Evolutionary conservation across 92 coral and sea anemone genomes (phyloP), one percentile per base, ranked within the genome.

Genomic region (Actinernus sp.): DNA sequence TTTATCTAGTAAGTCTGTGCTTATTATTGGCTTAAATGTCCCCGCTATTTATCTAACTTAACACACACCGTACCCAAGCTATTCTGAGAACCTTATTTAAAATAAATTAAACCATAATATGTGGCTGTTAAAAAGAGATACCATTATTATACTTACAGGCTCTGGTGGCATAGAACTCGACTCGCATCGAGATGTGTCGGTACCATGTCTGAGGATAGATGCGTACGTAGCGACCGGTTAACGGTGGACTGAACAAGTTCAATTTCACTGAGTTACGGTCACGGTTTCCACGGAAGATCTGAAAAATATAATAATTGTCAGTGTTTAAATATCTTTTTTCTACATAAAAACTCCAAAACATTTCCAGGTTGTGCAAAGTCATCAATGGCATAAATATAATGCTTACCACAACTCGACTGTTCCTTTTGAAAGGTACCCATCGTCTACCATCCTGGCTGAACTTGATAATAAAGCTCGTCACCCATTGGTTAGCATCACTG

Each of bases 391-490:
- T n/a, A n/a, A n/a, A n/a, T n/a, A n/a, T n/a, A n/a, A n/a, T n/a
- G n/a, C n/a, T n/a, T 59, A 63, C 29, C 59, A 45, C 21, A 13
- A n/a, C n/a, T n/a, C n/a, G n/a, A 45, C 52, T 45, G 18, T 17
- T 45, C 52, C 19, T 71, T 47, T 83, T 85, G 69, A 71, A 88
- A 7, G 29, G 63, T 23, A 55, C 58, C 94, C 94, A 88, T 5
- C 68, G 88, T 33, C 73, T 58, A 65, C 81, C 86, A 61, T 83
- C 86, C 61, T 88, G 94, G 38, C 94, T 88, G 83, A 76, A 88
- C 4, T 59, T 17, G 7, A 88, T 69, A 39, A 56, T 23, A 32
- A 68, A 88, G 22, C 79, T 45, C 36, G 72, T 88, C 47, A 88
- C 91, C 83, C 83, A 88, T 33, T 88, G 87, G 68, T 61, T 78